phyloP scores from a whole-genome alignment of 2,797 vertebrate genomes.

The Argentina silus region DNA sequence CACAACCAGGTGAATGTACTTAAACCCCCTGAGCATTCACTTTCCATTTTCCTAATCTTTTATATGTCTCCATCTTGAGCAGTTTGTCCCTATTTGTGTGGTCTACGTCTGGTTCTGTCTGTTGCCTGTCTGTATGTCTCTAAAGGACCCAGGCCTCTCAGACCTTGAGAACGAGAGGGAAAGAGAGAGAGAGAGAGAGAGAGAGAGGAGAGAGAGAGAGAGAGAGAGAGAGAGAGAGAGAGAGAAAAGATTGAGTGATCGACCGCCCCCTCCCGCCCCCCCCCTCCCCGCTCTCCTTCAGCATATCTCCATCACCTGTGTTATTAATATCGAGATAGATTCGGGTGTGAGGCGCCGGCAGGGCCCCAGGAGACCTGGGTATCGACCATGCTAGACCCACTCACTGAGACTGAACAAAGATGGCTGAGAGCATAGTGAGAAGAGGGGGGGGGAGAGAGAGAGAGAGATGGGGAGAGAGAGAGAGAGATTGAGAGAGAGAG shows the following conservation, averaged over 20 bases:
- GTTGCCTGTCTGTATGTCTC: background rate
- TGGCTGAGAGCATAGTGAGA: background rate
- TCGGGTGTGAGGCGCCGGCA: slow-evolving; percentile 26
- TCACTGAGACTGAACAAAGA: slow-evolving; percentile 29
- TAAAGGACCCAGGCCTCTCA: slow-evolving; percentile 10
- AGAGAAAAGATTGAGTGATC: slow-evolving; percentile 33
- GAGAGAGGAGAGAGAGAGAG: background rate
- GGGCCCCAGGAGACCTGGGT: slow-evolving; percentile 28
- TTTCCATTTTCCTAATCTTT: too few relatives aligned
- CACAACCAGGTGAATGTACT: too few relatives aligned
- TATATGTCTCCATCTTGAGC: too few relatives aligned
- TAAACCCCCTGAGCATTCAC: too few relatives aligned
- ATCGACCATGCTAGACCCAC: slow-evolving; percentile 30
- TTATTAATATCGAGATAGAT: slow-evolving; percentile 54
- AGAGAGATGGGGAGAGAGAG: background rate
- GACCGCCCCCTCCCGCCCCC: slow-evolving; percentile 30
- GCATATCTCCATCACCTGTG: slow-evolving; percentile 49
- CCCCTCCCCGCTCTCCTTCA: background rate
- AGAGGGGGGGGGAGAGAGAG: background rate
- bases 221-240: slow-evolving; percentile 2
- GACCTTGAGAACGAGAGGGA: slow-evolving; percentile 9
- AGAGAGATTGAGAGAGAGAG: background rate
- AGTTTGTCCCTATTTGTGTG: too few relatives aligned
- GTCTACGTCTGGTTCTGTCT: too few relatives aligned
- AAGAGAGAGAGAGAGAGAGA: background rate